phyloP scores from a whole-genome alignment of 1,140 invertebrate genomes.

The Cecropterus lyciades region DNA sequence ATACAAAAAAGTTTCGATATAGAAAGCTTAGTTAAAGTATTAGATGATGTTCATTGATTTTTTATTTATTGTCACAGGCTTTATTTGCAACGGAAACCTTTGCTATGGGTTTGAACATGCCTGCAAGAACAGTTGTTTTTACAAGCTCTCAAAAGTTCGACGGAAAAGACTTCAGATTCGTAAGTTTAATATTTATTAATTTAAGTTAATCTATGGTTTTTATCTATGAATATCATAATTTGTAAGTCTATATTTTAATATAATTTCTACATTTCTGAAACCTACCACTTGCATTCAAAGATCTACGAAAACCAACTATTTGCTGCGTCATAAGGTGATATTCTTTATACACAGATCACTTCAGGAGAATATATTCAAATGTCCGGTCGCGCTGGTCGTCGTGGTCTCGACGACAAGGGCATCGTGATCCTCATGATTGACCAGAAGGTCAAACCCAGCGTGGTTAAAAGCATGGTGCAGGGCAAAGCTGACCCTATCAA shows the following conservation, averaged over 20 bases:
- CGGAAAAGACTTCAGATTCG: slow-evolving; percentile 97
- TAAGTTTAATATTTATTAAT: slow-evolving; percentile 73
- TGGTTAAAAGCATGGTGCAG: slow-evolving; percentile 95
- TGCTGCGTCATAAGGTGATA: too few relatives aligned
- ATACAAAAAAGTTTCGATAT: too few relatives aligned
- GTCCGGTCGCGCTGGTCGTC: slow-evolving; percentile 98
- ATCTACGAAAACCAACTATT: too few relatives aligned
- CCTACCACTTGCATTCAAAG: too few relatives aligned
- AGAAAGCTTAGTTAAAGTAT: too few relatives aligned
- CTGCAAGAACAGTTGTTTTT: slow-evolving; percentile 99
- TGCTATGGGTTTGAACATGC: slow-evolving; percentile 99
- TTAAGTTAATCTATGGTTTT: too few relatives aligned
- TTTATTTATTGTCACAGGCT: slow-evolving; percentile 82
- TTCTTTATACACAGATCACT: slow-evolving; percentile 86
- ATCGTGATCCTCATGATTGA: slow-evolving; percentile 99
- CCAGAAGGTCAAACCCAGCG: slow-evolving; percentile 95
- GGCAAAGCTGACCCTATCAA: slow-evolving; percentile 98
- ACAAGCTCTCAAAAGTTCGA: slow-evolving; percentile 98
- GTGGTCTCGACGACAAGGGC: slow-evolving; percentile 98
- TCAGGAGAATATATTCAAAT: slow-evolving; percentile 99
- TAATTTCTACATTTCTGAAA: too few relatives aligned
- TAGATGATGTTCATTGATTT: too few relatives aligned
- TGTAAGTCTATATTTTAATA: too few relatives aligned
- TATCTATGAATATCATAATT: too few relatives aligned
- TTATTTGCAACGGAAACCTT: slow-evolving; percentile 99